A percentile compares a stretch with the other conserved stretches of the same genome.
Conservation (phyloP, 2,888 invertebrate genomes). For the Sepiola atlantica region DNA sequence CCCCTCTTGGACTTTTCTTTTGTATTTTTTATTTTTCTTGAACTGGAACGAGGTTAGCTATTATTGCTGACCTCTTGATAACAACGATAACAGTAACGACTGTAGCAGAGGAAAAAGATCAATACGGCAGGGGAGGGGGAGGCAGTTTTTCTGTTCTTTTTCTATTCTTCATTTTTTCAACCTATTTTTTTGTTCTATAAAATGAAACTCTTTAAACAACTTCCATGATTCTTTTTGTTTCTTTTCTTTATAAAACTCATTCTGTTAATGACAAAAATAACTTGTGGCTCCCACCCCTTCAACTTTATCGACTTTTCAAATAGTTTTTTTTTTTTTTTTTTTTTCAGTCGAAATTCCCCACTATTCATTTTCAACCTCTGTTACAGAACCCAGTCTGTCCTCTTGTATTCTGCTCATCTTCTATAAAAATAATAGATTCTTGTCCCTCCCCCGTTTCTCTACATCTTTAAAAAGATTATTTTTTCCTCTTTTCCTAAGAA, state of each 20-base stretch:
- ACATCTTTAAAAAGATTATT: background rate
- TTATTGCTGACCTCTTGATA: background rate
- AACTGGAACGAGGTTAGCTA: background rate
- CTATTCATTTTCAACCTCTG: background rate
- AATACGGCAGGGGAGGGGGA: background rate
- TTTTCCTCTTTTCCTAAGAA: background rate
- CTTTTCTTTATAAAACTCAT: background rate
- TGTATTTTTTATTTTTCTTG: background rate
- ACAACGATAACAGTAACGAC: conserved; percentile 25
- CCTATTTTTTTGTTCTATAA: background rate
- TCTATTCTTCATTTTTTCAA: too few species aligned
- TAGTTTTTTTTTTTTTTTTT: background rate
- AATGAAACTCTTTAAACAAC: background rate
- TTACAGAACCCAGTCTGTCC: background rate
- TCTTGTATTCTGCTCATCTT: background rate
- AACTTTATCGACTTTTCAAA: background rate
- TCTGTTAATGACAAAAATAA: background rate
- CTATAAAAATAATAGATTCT: background rate
- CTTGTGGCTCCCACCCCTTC: background rate
- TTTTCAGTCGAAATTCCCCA: background rate
- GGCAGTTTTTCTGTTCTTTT: background rate
- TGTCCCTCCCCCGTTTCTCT: background rate
- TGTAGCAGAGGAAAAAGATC: background rate
- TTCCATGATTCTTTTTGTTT: background rate
- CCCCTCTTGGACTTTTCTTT: background rate